Evolutionary conservation across 2,113 vertebrate genomes (phyloP).

Genomic region (Semnornis frantzii): DNA sequence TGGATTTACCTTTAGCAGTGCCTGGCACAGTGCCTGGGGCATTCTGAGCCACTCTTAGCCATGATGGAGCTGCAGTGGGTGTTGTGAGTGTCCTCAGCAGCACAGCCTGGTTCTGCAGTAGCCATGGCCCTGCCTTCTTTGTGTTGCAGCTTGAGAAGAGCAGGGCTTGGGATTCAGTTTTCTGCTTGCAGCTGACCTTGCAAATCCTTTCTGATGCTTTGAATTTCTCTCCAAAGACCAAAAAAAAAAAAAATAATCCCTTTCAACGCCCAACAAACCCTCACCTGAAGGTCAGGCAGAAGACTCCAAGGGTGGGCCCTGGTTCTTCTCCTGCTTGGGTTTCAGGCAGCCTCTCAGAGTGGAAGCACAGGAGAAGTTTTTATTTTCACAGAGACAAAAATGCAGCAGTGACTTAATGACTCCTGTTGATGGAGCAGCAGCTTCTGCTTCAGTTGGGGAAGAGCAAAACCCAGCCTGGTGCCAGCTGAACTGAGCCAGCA

Average conservation of each 20-base stretch:
- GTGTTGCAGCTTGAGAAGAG: background rate
- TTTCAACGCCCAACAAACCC: background rate
- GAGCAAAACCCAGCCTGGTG: background rate
- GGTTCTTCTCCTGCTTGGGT: background rate
- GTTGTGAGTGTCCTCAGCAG: background rate
- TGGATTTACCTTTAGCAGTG: no score
- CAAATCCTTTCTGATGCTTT: background rate
- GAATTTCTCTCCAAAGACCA: background rate
- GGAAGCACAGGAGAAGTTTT: fast-evolving
- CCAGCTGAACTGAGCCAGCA: no score
- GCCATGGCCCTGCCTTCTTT: fast-evolving
- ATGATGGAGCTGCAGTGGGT: fast-evolving
- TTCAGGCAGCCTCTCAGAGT: background rate
- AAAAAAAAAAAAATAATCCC: background rate
- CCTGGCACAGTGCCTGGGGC: background rate
- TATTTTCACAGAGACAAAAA: background rate
- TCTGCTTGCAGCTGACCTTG: background rate
- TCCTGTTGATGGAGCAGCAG: background rate
- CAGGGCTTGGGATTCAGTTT: background rate
- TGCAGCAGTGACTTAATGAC: background rate
- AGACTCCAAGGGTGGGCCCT: background rate
- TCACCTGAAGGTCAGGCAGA: background rate
- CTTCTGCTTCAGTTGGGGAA: background rate
- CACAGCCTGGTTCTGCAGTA: fast-evolving
- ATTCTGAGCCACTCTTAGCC: background rate